Evolutionary conservation across 1,140 invertebrate species (phyloP), one percentile per base, ranked within the genome.

Genomic region (Spodoptera frugiperda): DNA sequence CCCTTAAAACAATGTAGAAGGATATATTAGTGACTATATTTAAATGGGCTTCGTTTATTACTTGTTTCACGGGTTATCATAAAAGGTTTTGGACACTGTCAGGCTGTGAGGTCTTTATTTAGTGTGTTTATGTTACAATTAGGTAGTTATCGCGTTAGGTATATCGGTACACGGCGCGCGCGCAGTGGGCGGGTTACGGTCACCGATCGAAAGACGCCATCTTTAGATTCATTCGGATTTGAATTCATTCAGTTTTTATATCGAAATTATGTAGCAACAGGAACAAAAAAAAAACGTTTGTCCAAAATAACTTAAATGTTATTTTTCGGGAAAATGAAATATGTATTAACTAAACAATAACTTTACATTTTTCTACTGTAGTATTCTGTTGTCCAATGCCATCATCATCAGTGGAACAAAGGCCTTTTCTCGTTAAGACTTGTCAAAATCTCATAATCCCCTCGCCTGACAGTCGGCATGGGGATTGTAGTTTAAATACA

Each of bases 91-190:
- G 15, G 15, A 19, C 39, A 71, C 10, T 71, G 68, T 71, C 51
- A 53, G 30, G 19, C 57, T 72, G 68, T 72, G 53, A 72, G 68
- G 68, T 72, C 68, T 74, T 74, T 74, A 74, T 75, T 63, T 75
- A 63, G 44, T 73, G 71, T 73, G 44, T 73, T 65, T 65, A 75
- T 63, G 59, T 75, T 75, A 75, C 48, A 65, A 63, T 75, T 75
- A 75, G 72, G 59, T 75, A 74, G 51, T 72, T 72, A 73, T 73
- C 53, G 46, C 72, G 59, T 63, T 75, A 61, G 54, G 71, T 73
- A 73, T 73, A 19, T 73, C 15, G 33, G 54, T 14, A 46, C 8
- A 25, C 19, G 30, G 44, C 55, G 55, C 55, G n/a, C 54, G 55
- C 71, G 71, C 71, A 53, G 72, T 75, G 72, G 72, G 72, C 59